Evolutionary conservation across 2,888 invertebrate species (phyloP), one percentile per base, ranked within the genome.

Genomic region (Allophyes oxyacanthae): DNA sequence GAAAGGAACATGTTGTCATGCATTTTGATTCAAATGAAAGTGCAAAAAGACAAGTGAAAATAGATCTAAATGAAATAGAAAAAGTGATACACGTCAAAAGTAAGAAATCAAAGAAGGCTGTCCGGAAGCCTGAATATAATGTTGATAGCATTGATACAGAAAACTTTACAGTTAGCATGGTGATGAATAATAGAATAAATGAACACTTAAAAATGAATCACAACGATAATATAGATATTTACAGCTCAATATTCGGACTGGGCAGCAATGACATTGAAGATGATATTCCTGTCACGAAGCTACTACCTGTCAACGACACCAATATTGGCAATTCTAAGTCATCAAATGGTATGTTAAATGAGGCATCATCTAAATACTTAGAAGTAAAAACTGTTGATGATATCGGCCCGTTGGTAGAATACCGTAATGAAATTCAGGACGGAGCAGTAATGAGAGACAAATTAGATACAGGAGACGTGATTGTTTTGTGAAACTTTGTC

Each of bases 1-100:
- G 36, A 43, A 44, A 44, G n/a, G 20, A 20, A 3, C 33, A 26
- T 11, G 46, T n/a, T 13, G 77, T 15, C 48, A 54, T 81, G 81
- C 83, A 89, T 86, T 67, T 80, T 57, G 77, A 87, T 81, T 78
- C 73, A 57, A 79, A 83, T 71, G 89, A 89, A 88, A 88, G 83
- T 75, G 41, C 74, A 60, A 75, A 74, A 72, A 69, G 81, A 76
- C 58, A 73, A 71, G 58, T 69, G 64, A 77, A 71, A 48, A 74
- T 57, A 36, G 60, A 82, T 77, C 72, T 78, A 46, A 82, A 80
- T 70, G 75, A 77, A 64, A 82, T 85, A 58, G 82, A 83, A 63
- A 77, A 78, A 45, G 57, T 73, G 3, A 81, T 85, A 56, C 81
- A 85, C 58, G 49, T 60, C 30, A 74, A 67, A 34, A 44, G 36